Evolutionary conservation across 2,888 invertebrate genomes (phyloP).

Genomic region (Monoplex corrugatus): DNA sequence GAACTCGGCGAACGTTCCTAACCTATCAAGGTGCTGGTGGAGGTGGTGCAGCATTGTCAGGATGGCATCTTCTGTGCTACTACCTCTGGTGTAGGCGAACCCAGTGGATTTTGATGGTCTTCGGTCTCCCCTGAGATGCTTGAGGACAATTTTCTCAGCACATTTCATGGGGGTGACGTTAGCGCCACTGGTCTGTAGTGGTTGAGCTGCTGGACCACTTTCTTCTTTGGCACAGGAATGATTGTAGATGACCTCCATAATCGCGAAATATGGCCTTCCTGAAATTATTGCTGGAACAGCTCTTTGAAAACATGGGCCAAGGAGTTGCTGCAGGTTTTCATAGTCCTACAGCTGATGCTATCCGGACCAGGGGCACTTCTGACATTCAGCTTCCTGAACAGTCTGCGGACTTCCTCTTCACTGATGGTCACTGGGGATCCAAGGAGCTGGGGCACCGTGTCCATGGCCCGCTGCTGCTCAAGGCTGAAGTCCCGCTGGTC

Average conservation of each 20-base stretch:
- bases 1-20: background rate
- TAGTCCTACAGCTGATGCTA: background rate
- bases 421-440: too few relatives aligned
- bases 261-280: background rate
- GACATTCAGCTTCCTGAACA: background rate
- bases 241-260: background rate
- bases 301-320: background rate
- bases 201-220: background rate
- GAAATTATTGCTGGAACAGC: background rate
- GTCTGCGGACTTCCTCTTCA: too few relatives aligned
- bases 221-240: background rate
- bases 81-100: background rate
- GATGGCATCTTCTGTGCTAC: background rate
- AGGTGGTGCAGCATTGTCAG: background rate
- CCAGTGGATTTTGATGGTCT: background rate
- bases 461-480: too few relatives aligned
- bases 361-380: background rate
- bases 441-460: too few relatives aligned
- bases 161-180: background rate
- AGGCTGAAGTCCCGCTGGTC: too few relatives aligned
- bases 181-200: slow-evolving; percentile 16
- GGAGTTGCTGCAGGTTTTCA: background rate
- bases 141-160: background rate
- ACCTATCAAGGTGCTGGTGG: background rate
- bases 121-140: background rate